These are phyloP conservation scores for Sternarchorhynchus goeldii DNA, from an alignment of 2,797 vertebrate genomes.

Conservation along the genomic window DNA sequence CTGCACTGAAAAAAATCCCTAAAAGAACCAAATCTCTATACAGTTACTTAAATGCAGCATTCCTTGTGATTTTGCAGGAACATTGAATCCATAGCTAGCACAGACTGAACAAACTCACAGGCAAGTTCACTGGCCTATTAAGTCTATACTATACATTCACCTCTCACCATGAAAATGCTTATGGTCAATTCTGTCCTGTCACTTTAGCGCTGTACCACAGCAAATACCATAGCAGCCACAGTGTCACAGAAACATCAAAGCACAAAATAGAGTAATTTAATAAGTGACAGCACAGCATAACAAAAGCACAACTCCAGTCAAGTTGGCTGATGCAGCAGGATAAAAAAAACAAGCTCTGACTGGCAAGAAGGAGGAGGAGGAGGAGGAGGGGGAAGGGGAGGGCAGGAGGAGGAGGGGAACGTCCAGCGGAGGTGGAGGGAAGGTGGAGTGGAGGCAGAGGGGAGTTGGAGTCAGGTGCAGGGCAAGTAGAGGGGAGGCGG, in stretches of 20 bases:
- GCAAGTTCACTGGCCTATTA: slow-evolving; percentile 25
- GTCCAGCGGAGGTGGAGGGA: not conserved
- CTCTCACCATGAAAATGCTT: slow-evolving; percentile 1
- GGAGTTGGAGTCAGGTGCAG: not conserved
- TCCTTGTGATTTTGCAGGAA: slow-evolving; percentile 11
- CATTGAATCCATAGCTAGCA: not conserved
- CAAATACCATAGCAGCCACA: slow-evolving; percentile 1
- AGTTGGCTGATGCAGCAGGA: slow-evolving; percentile 29
- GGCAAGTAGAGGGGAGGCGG: too few species aligned
- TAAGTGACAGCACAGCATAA: slow-evolving; percentile 37
- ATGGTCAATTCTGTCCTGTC: not conserved
- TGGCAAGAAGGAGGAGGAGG: slow-evolving; percentile 18
- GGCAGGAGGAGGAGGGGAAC: not conserved
- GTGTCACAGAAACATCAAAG: slow-evolving; percentile 3
- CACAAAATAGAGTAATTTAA: not conserved
- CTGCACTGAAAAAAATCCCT: slow-evolving; percentile 46
- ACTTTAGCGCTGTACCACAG: not conserved
- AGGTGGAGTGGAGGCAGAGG: not conserved
- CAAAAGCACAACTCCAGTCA: slow-evolving; percentile 33
- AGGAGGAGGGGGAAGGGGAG: not conserved
- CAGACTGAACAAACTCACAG: slow-evolving; percentile 15
- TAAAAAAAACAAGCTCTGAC: slow-evolving; percentile 28
- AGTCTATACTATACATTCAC: not conserved
- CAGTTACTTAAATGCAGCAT: slow-evolving; percentile 42
- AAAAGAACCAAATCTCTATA: slow-evolving; percentile 16